A percentile compares a stretch with the other conserved stretches of the same genome.
These are phyloP conservation scores for Isoperla grammatica DNA, from an alignment of 2,888 invertebrate genomes.

Conservation along the genomic window DNA sequence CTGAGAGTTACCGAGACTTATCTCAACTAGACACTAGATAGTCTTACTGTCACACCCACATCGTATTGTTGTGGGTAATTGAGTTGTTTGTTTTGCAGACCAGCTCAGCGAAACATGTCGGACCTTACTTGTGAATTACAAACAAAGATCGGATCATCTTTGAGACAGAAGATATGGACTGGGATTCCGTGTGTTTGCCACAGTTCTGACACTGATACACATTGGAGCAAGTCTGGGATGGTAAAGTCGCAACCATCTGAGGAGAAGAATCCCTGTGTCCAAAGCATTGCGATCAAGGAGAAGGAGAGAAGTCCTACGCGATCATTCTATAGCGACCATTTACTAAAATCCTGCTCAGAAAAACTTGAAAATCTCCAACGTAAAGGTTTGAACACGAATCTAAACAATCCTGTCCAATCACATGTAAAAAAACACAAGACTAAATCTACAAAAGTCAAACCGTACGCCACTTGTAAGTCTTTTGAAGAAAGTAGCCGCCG, in stretches of 20 bases:
- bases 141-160: conserved; percentile 55
- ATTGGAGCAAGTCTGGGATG: conserved; percentile 20
- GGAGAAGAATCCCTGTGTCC: conserved; percentile 5
- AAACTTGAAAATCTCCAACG: conserved; percentile 2
- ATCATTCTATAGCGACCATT: conserved; percentile 4
- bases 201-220: conserved; percentile 14
- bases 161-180: conserved; percentile 71
- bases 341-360: conserved; percentile 8
- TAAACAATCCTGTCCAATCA: background rate
- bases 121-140: conserved; percentile 54
- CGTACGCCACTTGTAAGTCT: background rate
- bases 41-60: too few species aligned
- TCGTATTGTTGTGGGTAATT: too few species aligned
- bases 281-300: conserved; percentile 19
- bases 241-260: background rate
- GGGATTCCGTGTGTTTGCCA: conserved; percentile 28
- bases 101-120: conserved; percentile 37
- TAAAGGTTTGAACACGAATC: background rate
- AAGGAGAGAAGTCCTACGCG: background rate
- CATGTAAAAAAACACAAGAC: background rate
- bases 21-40: too few species aligned
- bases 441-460: background rate
- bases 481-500: conserved; percentile 2
- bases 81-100: background rate
- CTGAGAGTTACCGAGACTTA: too few species aligned